These are phyloP conservation scores for Diorhabda carinulata DNA, from an alignment of 1,140 invertebrate genomes.

Conservation along the genomic window DNA sequence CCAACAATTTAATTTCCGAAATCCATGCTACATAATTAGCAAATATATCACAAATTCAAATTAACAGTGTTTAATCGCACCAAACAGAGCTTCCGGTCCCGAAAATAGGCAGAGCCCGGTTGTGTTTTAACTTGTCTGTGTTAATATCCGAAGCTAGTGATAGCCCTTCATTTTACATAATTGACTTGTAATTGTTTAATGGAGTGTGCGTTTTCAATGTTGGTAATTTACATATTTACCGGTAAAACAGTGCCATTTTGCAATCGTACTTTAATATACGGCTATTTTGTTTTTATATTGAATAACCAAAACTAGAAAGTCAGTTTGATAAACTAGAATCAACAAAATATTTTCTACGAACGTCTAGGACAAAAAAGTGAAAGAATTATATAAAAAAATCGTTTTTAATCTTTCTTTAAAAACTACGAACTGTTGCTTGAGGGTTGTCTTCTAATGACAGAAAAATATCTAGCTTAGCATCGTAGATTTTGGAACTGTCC, in stretches of 20 bases:
- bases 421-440: too few species aligned
- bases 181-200: slow-evolving; percentile 45
- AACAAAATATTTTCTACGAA: too few species aligned
- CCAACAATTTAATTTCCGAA: slow-evolving; percentile 40
- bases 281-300: neutral
- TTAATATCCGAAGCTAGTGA: slow-evolving; percentile 45
- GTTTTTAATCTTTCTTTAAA: too few species aligned
- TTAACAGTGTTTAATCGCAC: slow-evolving; percentile 31
- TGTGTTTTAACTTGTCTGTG: slow-evolving; percentile 43
- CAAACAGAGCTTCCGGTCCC: slow-evolving; percentile 20
- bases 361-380: too few species aligned
- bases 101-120: slow-evolving; percentile 23
- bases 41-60: slow-evolving; percentile 42
- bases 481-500: too few species aligned
- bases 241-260: slow-evolving; percentile 16
- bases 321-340: too few species aligned
- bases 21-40: slow-evolving; percentile 40
- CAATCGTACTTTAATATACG: neutral
- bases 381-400: too few species aligned
- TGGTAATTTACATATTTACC: slow-evolving; percentile 44
- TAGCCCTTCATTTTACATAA: slow-evolving; percentile 29
- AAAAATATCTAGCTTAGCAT: too few species aligned
- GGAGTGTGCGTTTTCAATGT: slow-evolving; percentile 42
- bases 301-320: too few species aligned
- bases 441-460: too few species aligned